Base-by-base conservation (phyloP, 2,113 vertebrate species). In the Chroicocephalus ridibundus region DNA sequence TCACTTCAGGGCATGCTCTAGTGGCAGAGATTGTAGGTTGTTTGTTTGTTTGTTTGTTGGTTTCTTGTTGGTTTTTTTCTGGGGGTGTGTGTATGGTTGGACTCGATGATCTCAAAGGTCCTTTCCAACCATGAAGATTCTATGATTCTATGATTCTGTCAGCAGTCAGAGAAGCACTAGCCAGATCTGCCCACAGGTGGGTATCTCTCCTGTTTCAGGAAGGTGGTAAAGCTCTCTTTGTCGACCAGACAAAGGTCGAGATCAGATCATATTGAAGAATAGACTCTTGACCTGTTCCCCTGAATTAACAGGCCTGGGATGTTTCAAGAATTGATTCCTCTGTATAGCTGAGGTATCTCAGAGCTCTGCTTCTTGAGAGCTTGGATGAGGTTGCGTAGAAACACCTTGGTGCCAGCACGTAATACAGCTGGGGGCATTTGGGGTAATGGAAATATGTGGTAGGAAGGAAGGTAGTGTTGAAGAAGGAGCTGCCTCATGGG, bases 131-230 rank as follows among this genome's bases (percentile, higher is more conserved):
- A 40, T 40, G 40, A 40, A 40, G 40, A 40, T 40, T 40, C 40
- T 40, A 40, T 40, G 38, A 38, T 38, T 38, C 38, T 38, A 38
- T 38, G 40, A 40, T 40, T 40, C 60, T 52, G 36, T 46, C 61
- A 69, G 65, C 31, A 49, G 32, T 19, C 18, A 29, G 81, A n/a
- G 17, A 13, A 65, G 29, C 68, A 91, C 36, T 32, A 54, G 13
- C 10, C 42, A 29, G 12, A 29, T 86, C 42, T 94, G 27, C 61
- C 34, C 47, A 71, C 34, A 17, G 26, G 11, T 54, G 9, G 29
- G 22, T 1, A 1, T 60, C 22, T 64, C 27, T 80, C 34, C 32
- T 7, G 2, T 58, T 77, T 49, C 0, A 0, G 54, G 27, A 68
- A 60, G 27, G 24, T 49, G 21, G 8, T 60, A 54, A 85, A 82